Percentiles rank a stretch among this genome's conserved stretches.
Conservation (phyloP, 2,888 invertebrate species). For the Adelognathus sp. region DNA sequence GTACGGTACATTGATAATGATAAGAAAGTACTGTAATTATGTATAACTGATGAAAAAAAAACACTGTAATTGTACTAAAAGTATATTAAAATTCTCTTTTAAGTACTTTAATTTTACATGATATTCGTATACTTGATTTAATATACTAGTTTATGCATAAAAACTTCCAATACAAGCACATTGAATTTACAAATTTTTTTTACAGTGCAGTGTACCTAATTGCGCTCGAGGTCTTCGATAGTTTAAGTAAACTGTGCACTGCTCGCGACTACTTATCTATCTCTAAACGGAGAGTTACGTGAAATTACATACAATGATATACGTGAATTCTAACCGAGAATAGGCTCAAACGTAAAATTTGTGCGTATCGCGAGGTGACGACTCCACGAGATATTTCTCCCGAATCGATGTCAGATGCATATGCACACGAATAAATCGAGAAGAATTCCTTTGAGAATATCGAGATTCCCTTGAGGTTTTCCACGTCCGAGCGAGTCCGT, state of each 20-base stretch:
- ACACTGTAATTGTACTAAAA: too few species aligned
- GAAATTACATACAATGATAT: background rate
- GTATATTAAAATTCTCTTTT: too few species aligned
- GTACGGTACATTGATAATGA: too few species aligned
- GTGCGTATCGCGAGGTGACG: conserved; percentile 40
- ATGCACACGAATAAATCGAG: conserved; percentile 76
- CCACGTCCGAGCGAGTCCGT: conserved; percentile 69
- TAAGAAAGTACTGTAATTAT: too few species aligned
- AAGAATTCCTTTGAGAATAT: conserved; percentile 75
- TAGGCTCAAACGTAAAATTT: conserved; percentile 35
- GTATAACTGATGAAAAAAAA: too few species aligned
- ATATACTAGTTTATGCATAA: too few species aligned
- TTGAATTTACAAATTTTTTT: too few species aligned
- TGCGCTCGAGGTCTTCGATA: conserved; percentile 33
- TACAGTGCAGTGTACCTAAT: too few species aligned
- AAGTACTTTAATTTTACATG: too few species aligned
- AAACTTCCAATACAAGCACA: too few species aligned
- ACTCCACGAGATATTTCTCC: conserved; percentile 2
- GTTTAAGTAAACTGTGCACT: conserved; percentile 19
- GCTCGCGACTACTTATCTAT: conserved; percentile 23
- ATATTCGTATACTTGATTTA: too few species aligned
- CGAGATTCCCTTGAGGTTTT: conserved; percentile 74
- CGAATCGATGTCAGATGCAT: conserved; percentile 67
- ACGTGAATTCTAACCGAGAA: conserved; percentile 26
- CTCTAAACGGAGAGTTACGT: conserved; percentile 18